Evolutionary conservation across 2,113 vertebrate genomes (phyloP).

Genomic region (Carlito syrichta): DNA sequence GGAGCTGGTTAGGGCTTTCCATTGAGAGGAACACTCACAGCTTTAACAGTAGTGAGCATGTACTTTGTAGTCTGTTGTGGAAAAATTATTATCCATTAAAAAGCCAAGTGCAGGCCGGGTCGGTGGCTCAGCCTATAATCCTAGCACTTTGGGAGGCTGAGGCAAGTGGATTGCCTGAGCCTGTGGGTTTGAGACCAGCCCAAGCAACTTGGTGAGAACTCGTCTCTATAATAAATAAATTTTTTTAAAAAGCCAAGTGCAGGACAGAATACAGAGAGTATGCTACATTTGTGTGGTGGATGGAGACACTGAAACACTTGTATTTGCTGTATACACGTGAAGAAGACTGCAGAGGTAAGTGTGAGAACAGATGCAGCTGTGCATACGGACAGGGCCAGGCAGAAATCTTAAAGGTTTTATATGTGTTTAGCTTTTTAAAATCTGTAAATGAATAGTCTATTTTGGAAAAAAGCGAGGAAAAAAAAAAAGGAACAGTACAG

Average conservation of each 20-base stretch:
- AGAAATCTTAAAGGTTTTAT: fast-evolving
- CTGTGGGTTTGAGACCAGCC: no score
- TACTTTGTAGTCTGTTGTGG: background rate
- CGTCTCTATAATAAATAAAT: no score
- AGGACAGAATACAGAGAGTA: no score
- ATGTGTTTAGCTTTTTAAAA: background rate
- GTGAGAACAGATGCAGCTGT: background rate
- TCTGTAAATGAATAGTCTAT: background rate
- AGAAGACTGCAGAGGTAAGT: fast-evolving
- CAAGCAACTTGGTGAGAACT: no score
- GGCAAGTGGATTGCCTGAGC: no score
- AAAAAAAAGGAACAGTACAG: background rate
- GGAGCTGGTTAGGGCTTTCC: no score
- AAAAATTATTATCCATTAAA: background rate
- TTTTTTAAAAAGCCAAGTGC: background rate
- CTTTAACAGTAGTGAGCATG: background rate
- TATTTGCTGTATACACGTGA: background rate
- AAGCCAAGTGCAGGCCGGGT: background rate
- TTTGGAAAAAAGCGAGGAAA: background rate
- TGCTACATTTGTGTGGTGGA: no score
- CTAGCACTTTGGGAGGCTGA: no score
- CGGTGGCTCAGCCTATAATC: no score
- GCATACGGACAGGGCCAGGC: fast-evolving
- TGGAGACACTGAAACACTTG: background rate
- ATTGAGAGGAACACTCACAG: no score